phyloP scores from a whole-genome alignment of 2,888 invertebrate genomes.

The Aproaerema taeniolella region DNA sequence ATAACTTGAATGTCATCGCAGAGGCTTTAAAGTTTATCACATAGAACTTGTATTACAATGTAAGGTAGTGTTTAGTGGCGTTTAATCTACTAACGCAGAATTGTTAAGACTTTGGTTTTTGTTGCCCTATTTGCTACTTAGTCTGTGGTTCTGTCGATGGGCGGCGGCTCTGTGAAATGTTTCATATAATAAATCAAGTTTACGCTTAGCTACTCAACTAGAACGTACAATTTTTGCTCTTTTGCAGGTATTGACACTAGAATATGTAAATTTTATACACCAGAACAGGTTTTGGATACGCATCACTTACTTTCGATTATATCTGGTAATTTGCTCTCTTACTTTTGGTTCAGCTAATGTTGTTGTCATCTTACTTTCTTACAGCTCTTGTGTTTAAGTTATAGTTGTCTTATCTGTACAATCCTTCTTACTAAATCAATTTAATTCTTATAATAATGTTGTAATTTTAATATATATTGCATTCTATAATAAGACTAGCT shows the following conservation, averaged over 20 bases:
- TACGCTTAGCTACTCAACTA: slow-evolving; percentile 23
- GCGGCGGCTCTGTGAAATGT: not conserved
- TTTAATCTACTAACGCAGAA: too few relatives aligned
- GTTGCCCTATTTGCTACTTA: too few relatives aligned
- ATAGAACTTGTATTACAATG: too few relatives aligned
- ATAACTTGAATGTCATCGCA: too few relatives aligned
- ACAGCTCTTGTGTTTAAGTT: not conserved
- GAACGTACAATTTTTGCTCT: slow-evolving; percentile 20
- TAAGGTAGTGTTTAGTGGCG: too few relatives aligned
- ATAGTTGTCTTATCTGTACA: too few relatives aligned
- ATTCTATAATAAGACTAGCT: too few relatives aligned
- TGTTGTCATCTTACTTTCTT: slow-evolving; percentile 1
- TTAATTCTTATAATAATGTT: not conserved
- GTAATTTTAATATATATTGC: too few relatives aligned
- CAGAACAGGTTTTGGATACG: slow-evolving; percentile 30
- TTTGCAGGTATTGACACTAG: slow-evolving; percentile 13
- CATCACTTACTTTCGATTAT: slow-evolving; percentile 32
- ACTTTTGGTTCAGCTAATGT: slow-evolving; percentile 8
- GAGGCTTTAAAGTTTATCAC: too few relatives aligned
- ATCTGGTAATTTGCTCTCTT: not conserved
- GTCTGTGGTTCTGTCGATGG: too few relatives aligned
- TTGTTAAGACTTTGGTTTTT: too few relatives aligned
- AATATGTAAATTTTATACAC: slow-evolving; percentile 26
- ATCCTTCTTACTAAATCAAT: not conserved
- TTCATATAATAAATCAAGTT: slow-evolving; percentile 9